These are phyloP conservation scores for Aporophyla nigra DNA, from an alignment of 2,888 invertebrate genomes.

Conservation along the genomic window DNA sequence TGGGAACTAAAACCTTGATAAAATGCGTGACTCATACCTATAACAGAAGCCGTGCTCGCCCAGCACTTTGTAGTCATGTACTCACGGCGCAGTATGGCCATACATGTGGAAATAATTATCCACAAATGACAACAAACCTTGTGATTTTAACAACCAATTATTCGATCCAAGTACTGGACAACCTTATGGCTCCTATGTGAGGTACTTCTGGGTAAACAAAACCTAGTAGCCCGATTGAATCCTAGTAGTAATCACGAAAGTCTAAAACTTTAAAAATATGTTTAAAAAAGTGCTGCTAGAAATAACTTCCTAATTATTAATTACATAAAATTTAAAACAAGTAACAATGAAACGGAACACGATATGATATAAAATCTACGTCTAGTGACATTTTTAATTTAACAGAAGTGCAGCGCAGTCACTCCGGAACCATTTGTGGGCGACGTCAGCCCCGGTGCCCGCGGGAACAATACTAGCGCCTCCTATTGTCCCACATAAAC, in stretches of 20 bases:
- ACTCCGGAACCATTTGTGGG: slow-evolving; percentile 70
- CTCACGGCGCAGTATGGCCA: too few species aligned
- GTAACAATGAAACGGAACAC: slow-evolving; percentile 39
- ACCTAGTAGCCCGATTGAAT: background rate
- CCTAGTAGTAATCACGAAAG: background rate
- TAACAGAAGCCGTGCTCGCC: too few species aligned
- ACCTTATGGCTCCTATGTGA: too few species aligned
- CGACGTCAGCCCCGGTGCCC: slow-evolving; percentile 66
- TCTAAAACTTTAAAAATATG: background rate
- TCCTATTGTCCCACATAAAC: slow-evolving; percentile 81
- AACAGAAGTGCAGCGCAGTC: slow-evolving; percentile 57
- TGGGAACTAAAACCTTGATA: too few species aligned
- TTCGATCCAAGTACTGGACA: too few species aligned
- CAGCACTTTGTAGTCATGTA: too few species aligned
- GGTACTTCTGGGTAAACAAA: background rate
- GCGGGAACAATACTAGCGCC: slow-evolving; percentile 72
- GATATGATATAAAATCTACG: slow-evolving; percentile 54
- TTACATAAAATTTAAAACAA: slow-evolving; percentile 7
- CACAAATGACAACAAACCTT: too few species aligned
- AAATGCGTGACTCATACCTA: too few species aligned
- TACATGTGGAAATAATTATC: too few species aligned
- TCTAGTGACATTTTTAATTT: slow-evolving; percentile 64
- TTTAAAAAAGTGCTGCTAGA: background rate
- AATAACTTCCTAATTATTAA: background rate
- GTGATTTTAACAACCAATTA: too few species aligned